Evolutionary conservation across 2,113 vertebrate species (phyloP).

Genomic region (Triplophysa rosa): DNA sequence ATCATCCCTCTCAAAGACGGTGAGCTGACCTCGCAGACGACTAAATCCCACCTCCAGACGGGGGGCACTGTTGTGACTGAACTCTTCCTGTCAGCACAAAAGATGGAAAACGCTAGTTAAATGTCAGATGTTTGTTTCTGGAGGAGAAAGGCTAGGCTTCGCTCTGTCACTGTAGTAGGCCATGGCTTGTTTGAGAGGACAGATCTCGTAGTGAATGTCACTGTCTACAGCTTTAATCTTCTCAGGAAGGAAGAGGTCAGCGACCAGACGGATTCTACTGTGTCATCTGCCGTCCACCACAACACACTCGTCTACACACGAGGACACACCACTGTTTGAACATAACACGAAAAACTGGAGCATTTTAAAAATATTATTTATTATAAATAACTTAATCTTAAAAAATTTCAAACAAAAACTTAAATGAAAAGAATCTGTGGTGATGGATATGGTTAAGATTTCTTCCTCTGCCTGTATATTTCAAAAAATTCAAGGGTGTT

Average conservation of each 20-base stretch:
- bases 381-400: no score
- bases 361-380: no score
- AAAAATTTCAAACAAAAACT: no score
- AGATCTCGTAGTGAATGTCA: conserved; percentile 52
- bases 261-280: conserved; percentile 55
- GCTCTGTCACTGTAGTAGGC: conserved; percentile 38
- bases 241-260: conserved; percentile 47
- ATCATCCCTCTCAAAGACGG: conserved; percentile 27
- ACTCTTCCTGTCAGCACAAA: conserved; percentile 56
- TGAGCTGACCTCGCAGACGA: conserved; percentile 17
- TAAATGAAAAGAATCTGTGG: no score
- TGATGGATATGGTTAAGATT: no score
- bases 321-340: no score
- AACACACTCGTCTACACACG: background rate
- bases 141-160: conserved; percentile 66
- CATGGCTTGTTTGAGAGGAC: conserved; percentile 40
- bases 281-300: conserved; percentile 36
- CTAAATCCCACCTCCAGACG: conserved; percentile 35
- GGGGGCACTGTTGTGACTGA: conserved; percentile 52
- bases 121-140: conserved; percentile 60
- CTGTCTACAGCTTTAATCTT: conserved; percentile 51
- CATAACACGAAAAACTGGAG: no score
- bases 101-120: conserved; percentile 64
- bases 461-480: no score
- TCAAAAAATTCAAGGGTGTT: no score